A percentile compares a stretch with the other conserved stretches of the same genome.
Conservation (phyloP, 2,113 vertebrate genomes). For the Mustelus asterias region DNA sequence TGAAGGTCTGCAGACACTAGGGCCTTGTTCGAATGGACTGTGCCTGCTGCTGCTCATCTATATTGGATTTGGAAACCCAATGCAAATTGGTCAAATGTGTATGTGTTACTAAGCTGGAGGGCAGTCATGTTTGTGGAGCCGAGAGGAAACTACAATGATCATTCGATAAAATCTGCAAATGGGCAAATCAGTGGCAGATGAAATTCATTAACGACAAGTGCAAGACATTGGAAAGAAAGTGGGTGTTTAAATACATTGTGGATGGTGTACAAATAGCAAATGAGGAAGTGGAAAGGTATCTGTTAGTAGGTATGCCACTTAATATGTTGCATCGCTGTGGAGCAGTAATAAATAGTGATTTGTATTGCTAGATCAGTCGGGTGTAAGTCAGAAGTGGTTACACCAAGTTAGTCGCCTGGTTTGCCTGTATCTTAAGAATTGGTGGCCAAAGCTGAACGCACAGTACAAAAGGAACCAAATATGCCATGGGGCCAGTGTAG, state of each 20-base stretch:
- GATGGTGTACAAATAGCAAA: neutral
- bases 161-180: slow-evolving; percentile 10
- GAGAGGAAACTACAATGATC: neutral
- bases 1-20: neutral
- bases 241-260: neutral
- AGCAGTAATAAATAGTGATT: neutral
- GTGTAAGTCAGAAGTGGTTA: neutral
- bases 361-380: neutral
- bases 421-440: neutral
- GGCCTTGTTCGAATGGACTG: neutral
- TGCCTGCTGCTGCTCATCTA: neutral
- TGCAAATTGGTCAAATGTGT: neutral
- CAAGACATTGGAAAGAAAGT: neutral
- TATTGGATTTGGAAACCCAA: neutral
- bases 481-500: neutral
- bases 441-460: neutral
- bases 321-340: neutral
- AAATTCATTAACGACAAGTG: neutral
- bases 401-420: neutral
- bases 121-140: neutral
- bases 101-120: neutral
- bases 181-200: slow-evolving; percentile 6
- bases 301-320: neutral
- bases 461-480: neutral
- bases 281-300: neutral